Percentiles rank a stretch among this genome's conserved stretches.
These are phyloP conservation scores for Caradrina kadenii DNA, from an alignment of 2,888 invertebrate genomes.

Conservation along the genomic window DNA sequence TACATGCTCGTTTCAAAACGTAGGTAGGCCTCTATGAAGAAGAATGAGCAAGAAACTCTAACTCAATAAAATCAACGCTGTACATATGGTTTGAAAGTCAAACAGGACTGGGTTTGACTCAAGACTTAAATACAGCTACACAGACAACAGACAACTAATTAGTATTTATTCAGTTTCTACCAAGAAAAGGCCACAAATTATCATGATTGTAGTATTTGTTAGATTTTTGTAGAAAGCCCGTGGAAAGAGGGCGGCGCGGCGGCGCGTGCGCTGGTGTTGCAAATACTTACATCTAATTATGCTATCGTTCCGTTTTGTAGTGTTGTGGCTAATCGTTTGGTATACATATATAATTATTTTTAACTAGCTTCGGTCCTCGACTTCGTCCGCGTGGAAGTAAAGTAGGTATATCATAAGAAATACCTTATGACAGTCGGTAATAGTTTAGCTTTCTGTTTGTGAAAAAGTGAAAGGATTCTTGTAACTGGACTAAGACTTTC, in stretches of 20 bases:
- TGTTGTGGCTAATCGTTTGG: constrained; percentile 65
- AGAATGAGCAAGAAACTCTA: too few relatives aligned
- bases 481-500: too few relatives aligned
- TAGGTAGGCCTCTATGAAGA: too few relatives aligned
- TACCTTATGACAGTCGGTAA: too few relatives aligned
- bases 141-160: not conserved
- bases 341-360: not conserved
- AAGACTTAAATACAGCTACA: not conserved
- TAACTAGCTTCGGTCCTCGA: too few relatives aligned
- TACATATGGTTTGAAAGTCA: not conserved
- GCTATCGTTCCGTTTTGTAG: constrained; percentile 76
- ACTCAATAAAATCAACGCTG: too few relatives aligned
- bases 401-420: too few relatives aligned
- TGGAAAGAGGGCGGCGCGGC: constrained; percentile 44
- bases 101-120: not conserved
- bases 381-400: too few relatives aligned
- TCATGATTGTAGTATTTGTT: constrained; percentile 40
- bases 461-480: too few relatives aligned
- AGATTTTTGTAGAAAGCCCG: constrained; percentile 50
- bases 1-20: too few relatives aligned
- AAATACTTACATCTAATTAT: constrained; percentile 80
- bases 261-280: constrained; percentile 77
- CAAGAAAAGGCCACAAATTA: constrained; percentile 23
- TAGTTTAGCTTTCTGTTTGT: too few relatives aligned
- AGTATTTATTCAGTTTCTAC: constrained; percentile 1